Base-by-base conservation (phyloP, 2,888 invertebrate genomes). In the Acheta domesticus region DNA sequence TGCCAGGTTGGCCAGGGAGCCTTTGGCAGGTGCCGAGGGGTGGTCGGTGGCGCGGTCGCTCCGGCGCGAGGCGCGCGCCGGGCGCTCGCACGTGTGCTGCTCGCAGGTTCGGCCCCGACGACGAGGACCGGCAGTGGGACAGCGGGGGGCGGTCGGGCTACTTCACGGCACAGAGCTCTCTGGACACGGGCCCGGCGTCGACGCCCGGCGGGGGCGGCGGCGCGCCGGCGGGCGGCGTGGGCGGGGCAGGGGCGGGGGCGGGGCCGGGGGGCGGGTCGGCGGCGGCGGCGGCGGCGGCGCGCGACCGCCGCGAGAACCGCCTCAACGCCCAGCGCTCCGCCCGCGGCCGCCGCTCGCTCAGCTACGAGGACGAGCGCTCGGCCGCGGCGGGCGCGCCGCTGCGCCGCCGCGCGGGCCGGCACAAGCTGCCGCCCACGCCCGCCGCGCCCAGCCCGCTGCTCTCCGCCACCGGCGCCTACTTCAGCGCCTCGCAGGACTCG, bases 51-150 rank as follows among this genome's bases (percentile, higher is more conserved):
- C 2, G 23, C 1, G 23, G 23, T 23, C 23, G 23, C 23, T 2
- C 23, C 2, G 2, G 23, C 2, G 23, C 23, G 1, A 36, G 36
- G 3, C 36, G 36, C 36, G 36, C 36, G 5, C 36, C 36, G 36
- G 5, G 36, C 36, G 36, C 36, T 36, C 5, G 36, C 36, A 36
- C 36, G 36, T 36, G 36, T 36, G 36, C 36, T 36, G 36, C 74
- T 82, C 82, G 62, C 82, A 88, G 90, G 81, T 90, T 90, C 84
- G 90, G 89, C 75, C 89, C 89, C 84, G 90, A 90, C 81, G 92
- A 93, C 81, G 93, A 93, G 85, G 91, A 92, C 83, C 88, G 92
- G 14, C 93, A 92, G 84, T 93, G 93, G 93, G 93, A 93, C 84
- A 91, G 92, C 75, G 92, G 92, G 84, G 93, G 93, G 86, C 89